Evolutionary conservation across 2,113 vertebrate species (phyloP).

Genomic region (Caranx melampygus): DNA sequence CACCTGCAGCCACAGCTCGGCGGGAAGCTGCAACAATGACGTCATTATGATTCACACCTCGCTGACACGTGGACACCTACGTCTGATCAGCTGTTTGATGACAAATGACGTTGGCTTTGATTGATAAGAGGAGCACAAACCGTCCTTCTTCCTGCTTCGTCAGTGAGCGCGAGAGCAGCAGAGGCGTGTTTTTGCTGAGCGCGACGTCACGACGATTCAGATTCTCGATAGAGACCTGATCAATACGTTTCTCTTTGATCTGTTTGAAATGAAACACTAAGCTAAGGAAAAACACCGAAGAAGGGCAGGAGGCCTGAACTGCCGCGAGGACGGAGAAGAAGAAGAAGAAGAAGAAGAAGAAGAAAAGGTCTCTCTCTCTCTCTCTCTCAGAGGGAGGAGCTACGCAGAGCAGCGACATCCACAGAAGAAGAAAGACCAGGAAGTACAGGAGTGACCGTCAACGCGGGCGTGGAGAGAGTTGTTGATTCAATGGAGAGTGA

Average conservation of each 20-base stretch:
- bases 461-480: not conserved
- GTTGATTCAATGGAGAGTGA: conserved; percentile 32
- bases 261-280: not conserved
- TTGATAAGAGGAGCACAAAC: not conserved
- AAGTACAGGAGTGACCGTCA: not conserved
- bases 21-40: conserved; percentile 41
- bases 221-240: no score
- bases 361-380: no score
- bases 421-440: not conserved
- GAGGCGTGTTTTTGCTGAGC: not conserved
- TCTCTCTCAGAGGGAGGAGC: not conserved
- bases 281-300: not conserved
- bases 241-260: not conserved
- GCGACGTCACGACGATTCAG: not conserved
- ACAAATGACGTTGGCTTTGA: not conserved
- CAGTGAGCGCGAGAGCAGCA: fast-evolving
- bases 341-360: not conserved
- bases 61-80: not conserved
- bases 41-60: not conserved
- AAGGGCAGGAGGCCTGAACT: not conserved
- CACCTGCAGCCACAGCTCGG: conserved; percentile 64
- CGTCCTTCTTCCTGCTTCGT: conserved; percentile 1
- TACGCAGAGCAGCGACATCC: not conserved
- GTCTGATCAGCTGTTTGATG: not conserved
- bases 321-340: not conserved